Conservation (phyloP, 2,888 invertebrate genomes). For the Patella pellucida region DNA sequence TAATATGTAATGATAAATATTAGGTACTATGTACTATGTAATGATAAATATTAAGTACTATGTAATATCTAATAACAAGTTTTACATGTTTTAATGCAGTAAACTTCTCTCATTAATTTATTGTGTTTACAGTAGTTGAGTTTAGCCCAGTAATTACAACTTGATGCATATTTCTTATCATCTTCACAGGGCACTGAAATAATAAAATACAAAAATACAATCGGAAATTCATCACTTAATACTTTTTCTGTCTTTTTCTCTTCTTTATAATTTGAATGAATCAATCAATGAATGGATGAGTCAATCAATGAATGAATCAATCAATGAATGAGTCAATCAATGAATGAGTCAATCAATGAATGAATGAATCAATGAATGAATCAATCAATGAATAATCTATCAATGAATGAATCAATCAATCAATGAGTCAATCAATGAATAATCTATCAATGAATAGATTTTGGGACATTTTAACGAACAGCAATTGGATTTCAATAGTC, state of each 20-base stretch:
- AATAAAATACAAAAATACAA: neutral
- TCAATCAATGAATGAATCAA: neutral
- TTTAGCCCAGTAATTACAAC: conserved; percentile 25
- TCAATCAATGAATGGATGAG: neutral
- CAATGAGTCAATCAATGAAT: too few relatives aligned
- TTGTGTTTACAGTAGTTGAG: conserved; percentile 24
- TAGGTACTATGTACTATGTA: too few relatives aligned
- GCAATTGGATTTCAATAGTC: too few relatives aligned
- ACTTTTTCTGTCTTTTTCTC: neutral
- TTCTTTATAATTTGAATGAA: neutral
- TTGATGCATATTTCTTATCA: conserved; percentile 23
- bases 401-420: neutral
- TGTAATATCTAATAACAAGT: conserved; percentile 20
- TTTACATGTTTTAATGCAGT: conserved; percentile 31
- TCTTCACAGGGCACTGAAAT: conserved; percentile 23
- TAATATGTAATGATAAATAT: too few relatives aligned
- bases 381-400: neutral
- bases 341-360: neutral
- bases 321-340: too few relatives aligned
- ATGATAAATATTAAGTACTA: too few relatives aligned
- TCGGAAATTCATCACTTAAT: too few relatives aligned
- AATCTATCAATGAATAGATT: too few relatives aligned
- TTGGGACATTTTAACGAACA: too few relatives aligned
- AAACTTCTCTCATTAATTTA: conserved; percentile 29
- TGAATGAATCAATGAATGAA: too few relatives aligned